Base-by-base conservation (phyloP, 2,797 vertebrate genomes). In the Coccyzus lansbergi region DNA sequence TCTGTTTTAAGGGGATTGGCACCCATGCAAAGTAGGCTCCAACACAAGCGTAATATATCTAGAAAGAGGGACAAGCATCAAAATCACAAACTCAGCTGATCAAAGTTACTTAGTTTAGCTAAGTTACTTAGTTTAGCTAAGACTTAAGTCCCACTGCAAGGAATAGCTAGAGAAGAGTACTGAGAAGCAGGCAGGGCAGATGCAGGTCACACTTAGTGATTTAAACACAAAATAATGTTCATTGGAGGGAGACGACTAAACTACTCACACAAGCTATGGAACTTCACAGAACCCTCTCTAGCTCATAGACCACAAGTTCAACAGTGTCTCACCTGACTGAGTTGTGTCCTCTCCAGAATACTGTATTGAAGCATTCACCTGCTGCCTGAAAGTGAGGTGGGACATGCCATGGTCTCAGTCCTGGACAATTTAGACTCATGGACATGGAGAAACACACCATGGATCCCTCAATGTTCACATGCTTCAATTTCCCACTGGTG, bases 401-500 rank as follows among this genome's bases (percentile, higher is more conserved):
- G 17, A 42, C 49, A 63, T 0, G 2, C 36, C 10, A 6, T 9
- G 6, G 19, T 38, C 31, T 33, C 40, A 28, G 15, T 56, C 49
- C n/a, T 15, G 33, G 40, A 18, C 36, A 33, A 0, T 28, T 29
- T 36, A 38, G 60, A 22, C n/a, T 44, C 28, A 3, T 4, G 51
- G 10, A 59, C 24, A 17, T 0, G 8, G 25, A 68, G 64, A 14
- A 65, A 38, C 34, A 4, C 0, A 3, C 34, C 21, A 1, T 11
- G 42, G 59, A 28, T 77, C 7, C 36, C 52, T 60, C 26, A 26
- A 14, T 53, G 60, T 48, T 65, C 29, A 10, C 7, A 1, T 1
- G 24, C 10, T 40, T 38, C 0, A 0, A 2, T 31, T 20, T 65
- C 33, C 29, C 1, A 0, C 7, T 1, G 0, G 12, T 13, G n/a